A percentile compares a stretch with the other conserved stretches of the same genome.
These are phyloP conservation scores for Conistra vaccinii DNA, from an alignment of 2,888 invertebrate species.

Conservation along the genomic window DNA sequence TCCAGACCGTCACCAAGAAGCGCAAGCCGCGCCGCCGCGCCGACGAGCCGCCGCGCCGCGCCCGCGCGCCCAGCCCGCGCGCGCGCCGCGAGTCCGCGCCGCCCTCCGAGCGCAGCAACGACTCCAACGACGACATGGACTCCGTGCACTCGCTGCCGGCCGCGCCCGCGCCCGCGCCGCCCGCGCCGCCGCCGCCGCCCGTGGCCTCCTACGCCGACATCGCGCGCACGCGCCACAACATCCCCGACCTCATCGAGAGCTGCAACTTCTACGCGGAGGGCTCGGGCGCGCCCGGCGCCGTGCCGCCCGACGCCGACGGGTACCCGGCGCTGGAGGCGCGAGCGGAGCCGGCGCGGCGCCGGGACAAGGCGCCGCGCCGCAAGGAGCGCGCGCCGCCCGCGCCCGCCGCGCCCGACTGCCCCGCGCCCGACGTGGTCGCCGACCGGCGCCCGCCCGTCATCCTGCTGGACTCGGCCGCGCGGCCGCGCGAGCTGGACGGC, in stretches of 20 bases:
- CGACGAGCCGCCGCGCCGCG: conserved; percentile 80
- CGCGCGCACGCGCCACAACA: conserved; percentile 91
- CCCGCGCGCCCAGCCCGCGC: conserved; percentile 84
- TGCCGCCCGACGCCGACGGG: conserved; percentile 64
- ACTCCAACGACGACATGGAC: conserved; percentile 95
- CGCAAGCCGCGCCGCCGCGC: conserved; percentile 94
- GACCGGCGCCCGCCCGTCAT: conserved; percentile 93
- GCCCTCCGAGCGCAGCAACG: conserved; percentile 95
- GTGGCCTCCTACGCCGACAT: conserved; percentile 96
- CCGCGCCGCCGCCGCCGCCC: conserved; percentile 92
- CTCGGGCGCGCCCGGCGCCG: conserved; percentile 63
- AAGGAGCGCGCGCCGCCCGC: conserved; percentile 60
- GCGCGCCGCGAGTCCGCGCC: conserved; percentile 93
- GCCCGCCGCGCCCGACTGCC: conserved; percentile 72
- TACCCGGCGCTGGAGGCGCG: conserved; percentile 72
- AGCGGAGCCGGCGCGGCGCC: conserved; percentile 62
- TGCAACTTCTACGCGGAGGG: conserved; percentile 88
- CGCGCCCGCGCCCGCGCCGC: conserved; percentile 84
- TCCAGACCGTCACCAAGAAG: conserved; percentile 96
- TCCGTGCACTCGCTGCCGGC: conserved; percentile 95
- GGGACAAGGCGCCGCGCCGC: conserved; percentile 53
- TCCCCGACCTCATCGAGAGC: conserved; percentile 89
- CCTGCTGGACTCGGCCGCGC: conserved; percentile 92
- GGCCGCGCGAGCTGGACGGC: conserved; percentile 91
- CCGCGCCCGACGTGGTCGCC: conserved; percentile 85